Evolutionary conservation across 2,888 invertebrate species (phyloP), one percentile per base, ranked within the genome.

Genomic region (Allacma fusca): DNA sequence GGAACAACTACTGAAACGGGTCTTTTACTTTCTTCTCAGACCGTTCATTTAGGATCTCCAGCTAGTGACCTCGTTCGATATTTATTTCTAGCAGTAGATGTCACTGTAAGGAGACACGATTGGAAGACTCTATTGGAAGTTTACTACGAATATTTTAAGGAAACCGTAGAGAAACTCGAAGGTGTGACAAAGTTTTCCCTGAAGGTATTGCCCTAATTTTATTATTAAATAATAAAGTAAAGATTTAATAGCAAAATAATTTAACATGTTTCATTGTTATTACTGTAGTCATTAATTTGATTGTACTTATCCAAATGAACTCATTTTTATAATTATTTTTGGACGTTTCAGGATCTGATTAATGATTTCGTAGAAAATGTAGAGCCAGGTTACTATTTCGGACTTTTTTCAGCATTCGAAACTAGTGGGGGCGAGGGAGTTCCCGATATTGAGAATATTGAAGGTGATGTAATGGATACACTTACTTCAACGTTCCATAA

Each of bases 91-190:
- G 65, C 72, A 7, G 59, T 77, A 13, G 50, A 26, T 0, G 4
- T 40, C 0, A 21, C 43, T 24, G 29, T 74, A 16, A 57, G 72
- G 12, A 4, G 21, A 7, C 4, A 65, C 21, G 24, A 75, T 40
- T 75, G 59, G 73, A 67, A 59, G 44, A 26, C 59, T 7, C 24
- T 78, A 19, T 34, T 78, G 44, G 34, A 67, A 24, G 16, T 44
- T 12, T 78, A 75, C 43, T 78, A 44, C 12, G 75, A 78, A 1
- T 24, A 23, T 43, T 68, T 78, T 28, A 57, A 43, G 62, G 50
- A 1, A 5, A n/a, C 43, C 5, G 68, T 67, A 0, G 29, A 78
- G 43, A 34, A 1, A 13, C 28, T 78, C 16, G 75, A 43, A 19
- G 64, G 21, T 1, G n/a, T 59, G 19, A 1, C 59, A 1, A 21